phyloP scores from a whole-genome alignment of 1,140 invertebrate species.

The Leptopilina clavipes region DNA sequence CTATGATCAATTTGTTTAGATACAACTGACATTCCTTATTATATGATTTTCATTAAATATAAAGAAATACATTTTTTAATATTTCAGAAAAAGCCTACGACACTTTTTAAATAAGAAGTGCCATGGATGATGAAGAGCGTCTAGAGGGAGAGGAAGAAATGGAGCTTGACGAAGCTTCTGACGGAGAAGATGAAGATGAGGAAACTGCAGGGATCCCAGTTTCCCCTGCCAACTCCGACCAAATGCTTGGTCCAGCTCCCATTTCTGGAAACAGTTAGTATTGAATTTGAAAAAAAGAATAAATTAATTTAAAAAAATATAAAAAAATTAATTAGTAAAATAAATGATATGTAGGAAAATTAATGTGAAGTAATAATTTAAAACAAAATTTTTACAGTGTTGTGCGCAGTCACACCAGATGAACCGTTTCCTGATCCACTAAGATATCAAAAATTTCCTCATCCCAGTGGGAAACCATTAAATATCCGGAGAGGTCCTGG shows the following conservation, averaged over 20 bases:
- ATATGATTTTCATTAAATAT: too few relatives aligned
- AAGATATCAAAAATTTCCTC: constrained; percentile 71
- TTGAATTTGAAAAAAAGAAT: constrained; percentile 37
- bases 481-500: constrained; percentile 82
- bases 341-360: constrained; percentile 36
- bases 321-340: constrained; percentile 34
- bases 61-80: constrained; percentile 25
- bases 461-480: constrained; percentile 76
- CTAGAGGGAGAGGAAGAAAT: constrained; percentile 74
- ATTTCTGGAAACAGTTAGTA: constrained; percentile 67
- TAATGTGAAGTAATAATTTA: constrained; percentile 18
- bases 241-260: constrained; percentile 65
- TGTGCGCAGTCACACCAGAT: constrained; percentile 66
- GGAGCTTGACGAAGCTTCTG: constrained; percentile 73
- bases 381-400: constrained; percentile 29
- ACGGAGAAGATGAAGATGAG: constrained; percentile 73
- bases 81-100: constrained; percentile 51
- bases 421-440: constrained; percentile 71
- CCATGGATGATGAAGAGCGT: constrained; percentile 74
- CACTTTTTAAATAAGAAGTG: constrained; percentile 55
- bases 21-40: too few relatives aligned
- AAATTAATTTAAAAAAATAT: too few relatives aligned
- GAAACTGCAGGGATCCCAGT: constrained; percentile 70
- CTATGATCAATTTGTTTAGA: too few relatives aligned
- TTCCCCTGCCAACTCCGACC: constrained; percentile 72